Evolutionary conservation across 35 echinoderm and acorn worm genomes (phyloP), one percentile per base, ranked within the genome.

Genomic region (Lytechinus pictus): DNA sequence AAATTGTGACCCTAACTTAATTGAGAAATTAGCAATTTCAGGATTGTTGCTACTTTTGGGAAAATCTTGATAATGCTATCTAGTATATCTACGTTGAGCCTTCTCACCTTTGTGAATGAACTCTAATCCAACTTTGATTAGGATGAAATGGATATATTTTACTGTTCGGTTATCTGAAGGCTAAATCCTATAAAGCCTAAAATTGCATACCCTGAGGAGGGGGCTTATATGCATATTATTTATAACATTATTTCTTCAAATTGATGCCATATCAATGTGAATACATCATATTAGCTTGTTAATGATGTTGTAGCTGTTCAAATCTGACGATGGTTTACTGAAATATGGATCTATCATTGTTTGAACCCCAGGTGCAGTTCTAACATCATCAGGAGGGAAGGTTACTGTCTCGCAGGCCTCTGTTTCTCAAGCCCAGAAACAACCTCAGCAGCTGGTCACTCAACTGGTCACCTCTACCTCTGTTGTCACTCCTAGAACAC

Each of bases 351-450:
- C 28, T 27, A 51, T 8, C 56, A 44, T 58, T 53, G 8, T 89
- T 28, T 24, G 10, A 58, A 7, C 51, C 14, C 86, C 72, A 97
- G 96, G 94, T 54, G 95, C 93, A 61, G 96, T 96, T 9, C 93
- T 98, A 4, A 54, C 97, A 71, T 95, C 96, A 87, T 95, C 96
- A 87, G 97, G 61, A 29, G 95, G 96, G 21, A 98, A 98, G 61
- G 96, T 97, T 88, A 96, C 95, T 16, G 95, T 95, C 21, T 87
- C 95, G 24, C 95, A 89, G 6, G 94, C 92, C 52, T 27, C 60
- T 27, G 91, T 87, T 12, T 92, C 95, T 5, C 94, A 94, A 61
- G 92, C 95, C 24, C 91, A 96, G 54, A 95, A 97, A 27, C 94
- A 96, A 21, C 19, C 66, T 16, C 66, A 79, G 16, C 95, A 98